Evolutionary conservation across 2,797 vertebrate species (phyloP), one percentile per base, ranked within the genome.

Genomic region (Tenualosa thibaudeaui): DNA sequence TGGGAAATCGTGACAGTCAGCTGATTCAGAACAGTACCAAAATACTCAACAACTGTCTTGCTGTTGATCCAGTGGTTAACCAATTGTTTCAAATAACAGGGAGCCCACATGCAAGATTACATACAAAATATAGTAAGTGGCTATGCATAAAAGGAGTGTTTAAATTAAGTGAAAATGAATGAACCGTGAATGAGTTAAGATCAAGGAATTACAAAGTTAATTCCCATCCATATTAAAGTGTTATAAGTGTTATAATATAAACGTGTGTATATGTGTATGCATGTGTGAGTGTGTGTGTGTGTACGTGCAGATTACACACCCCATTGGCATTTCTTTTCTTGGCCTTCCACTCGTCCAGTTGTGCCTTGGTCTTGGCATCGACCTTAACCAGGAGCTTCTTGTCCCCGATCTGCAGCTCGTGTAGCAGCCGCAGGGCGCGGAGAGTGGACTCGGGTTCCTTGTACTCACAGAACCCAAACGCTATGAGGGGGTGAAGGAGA

Each of bases 401-500:
- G 91, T 99, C 98, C 90, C 98, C 98, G 84, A 99, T 97, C 89
- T 96, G 97, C 54, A 99, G 96, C 89, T 99, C 98, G 85, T 99
- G 98, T 17, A 99, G 96, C 83, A 99, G 93, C 86, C 98, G 96
- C 84, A 99, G 92, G 1, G 98, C 95, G 85, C 98, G 96, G 31
- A 99, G 92, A 0, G 98, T 99, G 81, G 98, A 99, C 89, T 99
- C 98, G 31, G 98, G 98, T 89, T 99, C 98, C 90, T 99, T 99
- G 91, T 99, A 99, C 88, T 99, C 98, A 91, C 98, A 99, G 94
- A 99, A 99, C 43, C 98, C 98, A 92, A 99, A 99, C 3, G 98
- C 98, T 99, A 91, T 19, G 3, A 51, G 92, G 10, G 51, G n/a
- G n/a, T 5, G 37, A 12, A 71, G 37, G 31, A 53, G 4, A 88